Evolutionary conservation across 2,888 invertebrate species (phyloP).

Genomic region (Invenusta paracnida): DNA sequence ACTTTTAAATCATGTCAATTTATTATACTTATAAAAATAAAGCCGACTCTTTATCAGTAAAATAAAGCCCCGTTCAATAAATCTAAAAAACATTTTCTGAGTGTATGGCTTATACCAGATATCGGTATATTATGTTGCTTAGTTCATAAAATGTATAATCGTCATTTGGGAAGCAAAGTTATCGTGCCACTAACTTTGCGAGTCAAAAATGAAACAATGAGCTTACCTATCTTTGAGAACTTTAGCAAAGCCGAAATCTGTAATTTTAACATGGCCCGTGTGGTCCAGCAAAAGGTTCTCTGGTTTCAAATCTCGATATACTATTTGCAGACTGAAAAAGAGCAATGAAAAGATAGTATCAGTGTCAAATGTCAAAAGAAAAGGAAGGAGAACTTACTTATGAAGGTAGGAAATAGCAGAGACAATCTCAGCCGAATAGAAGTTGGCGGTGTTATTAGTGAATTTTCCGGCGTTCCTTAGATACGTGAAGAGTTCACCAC

Average conservation of each 20-base stretch:
- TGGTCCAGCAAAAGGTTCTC: constrained; percentile 86
- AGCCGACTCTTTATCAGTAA: too few relatives aligned
- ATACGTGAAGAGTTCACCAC: too few relatives aligned
- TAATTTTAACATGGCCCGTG: constrained; percentile 91
- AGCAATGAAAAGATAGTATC: not conserved
- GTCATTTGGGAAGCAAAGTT: too few relatives aligned
- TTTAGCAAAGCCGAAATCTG: constrained; percentile 96
- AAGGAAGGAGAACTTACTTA: constrained; percentile 51
- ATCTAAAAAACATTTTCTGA: too few relatives aligned
- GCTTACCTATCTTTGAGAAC: constrained; percentile 75
- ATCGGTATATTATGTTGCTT: too few relatives aligned
- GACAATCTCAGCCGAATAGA: constrained; percentile 89
- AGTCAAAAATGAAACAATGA: not conserved
- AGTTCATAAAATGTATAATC: too few relatives aligned
- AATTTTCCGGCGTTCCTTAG: too few relatives aligned
- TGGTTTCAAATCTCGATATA: constrained; percentile 60
- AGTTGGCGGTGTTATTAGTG: constrained; percentile 72
- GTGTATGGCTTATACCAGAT: too few relatives aligned
- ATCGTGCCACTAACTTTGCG: too few relatives aligned
- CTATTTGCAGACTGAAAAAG: constrained; percentile 48
- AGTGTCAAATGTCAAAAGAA: not conserved
- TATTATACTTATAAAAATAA: too few relatives aligned
- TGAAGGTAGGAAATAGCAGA: constrained; percentile 89
- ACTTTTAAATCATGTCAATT: too few relatives aligned
- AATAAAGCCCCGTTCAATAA: too few relatives aligned